A percentile compares a stretch with the other conserved stretches of the same genome.
phyloP scores from a whole-genome alignment of 2,797 vertebrate species.

The Xenops minutus region DNA sequence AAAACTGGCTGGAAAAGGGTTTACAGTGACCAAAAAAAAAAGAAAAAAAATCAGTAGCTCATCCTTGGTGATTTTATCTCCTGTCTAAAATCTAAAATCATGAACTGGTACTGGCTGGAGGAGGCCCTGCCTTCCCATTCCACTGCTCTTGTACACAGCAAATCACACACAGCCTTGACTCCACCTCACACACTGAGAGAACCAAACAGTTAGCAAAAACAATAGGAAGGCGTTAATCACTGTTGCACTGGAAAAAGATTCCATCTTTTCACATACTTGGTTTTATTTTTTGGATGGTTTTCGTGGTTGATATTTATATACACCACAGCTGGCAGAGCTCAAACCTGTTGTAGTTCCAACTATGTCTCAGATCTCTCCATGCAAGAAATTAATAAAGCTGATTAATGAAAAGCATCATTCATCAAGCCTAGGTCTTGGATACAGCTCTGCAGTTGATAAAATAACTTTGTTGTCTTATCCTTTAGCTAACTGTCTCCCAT shows the following conservation, averaged over 20 bases:
- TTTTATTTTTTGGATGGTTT: conserved; percentile 31
- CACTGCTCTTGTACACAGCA: background rate
- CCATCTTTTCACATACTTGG: background rate
- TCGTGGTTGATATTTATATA: background rate
- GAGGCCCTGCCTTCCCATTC: background rate
- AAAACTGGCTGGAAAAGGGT: background rate
- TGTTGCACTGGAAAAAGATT: background rate
- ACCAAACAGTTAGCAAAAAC: background rate
- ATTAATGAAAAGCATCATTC: conserved; percentile 41
- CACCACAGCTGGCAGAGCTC: background rate
- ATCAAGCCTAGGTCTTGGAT: background rate
- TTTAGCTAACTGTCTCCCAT: background rate
- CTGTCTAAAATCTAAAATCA: background rate
- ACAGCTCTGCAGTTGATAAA: background rate
- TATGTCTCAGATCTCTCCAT: conserved; percentile 6
- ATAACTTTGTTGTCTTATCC: conserved; percentile 1
- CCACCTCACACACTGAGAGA: rapidly evolving
- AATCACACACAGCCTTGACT: background rate
- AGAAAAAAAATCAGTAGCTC: background rate
- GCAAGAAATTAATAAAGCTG: conserved; percentile 46
- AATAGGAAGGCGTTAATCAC: background rate
- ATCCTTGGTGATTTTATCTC: background rate
- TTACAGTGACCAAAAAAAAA: background rate
- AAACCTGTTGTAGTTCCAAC: background rate
- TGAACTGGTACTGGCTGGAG: background rate